A percentile compares a stretch with the other conserved stretches of the same genome.
phyloP scores from a whole-genome alignment of 2,113 vertebrate species.

The Thryonomys swinderianus region DNA sequence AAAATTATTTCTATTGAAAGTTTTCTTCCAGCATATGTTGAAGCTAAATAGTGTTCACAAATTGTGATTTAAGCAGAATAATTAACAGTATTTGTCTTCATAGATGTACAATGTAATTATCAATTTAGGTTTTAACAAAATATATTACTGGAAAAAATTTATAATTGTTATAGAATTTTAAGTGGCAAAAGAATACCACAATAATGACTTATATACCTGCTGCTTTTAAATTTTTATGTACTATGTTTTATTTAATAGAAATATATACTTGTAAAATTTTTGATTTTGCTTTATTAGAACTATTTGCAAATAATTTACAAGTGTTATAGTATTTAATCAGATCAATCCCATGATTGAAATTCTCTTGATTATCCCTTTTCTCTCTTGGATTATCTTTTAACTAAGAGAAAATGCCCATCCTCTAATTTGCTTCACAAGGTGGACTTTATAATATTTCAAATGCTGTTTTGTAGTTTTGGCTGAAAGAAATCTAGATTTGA shows the following conservation, averaged over 20 bases:
- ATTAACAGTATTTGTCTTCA: background rate
- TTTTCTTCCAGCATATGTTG: background rate
- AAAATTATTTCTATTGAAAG: background rate
- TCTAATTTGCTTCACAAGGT: background rate
- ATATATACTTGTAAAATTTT: background rate
- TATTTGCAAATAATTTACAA: background rate
- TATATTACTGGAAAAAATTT: background rate
- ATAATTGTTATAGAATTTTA: background rate
- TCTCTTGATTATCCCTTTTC: background rate
- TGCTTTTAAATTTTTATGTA: background rate
- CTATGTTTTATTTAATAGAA: background rate
- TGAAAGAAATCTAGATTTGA: background rate
- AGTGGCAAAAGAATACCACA: background rate
- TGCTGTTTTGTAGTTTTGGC: background rate
- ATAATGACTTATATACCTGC: background rate
- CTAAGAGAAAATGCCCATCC: background rate
- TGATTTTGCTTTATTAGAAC: background rate
- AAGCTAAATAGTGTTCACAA: background rate
- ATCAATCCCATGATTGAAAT: background rate
- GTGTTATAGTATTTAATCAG: background rate
- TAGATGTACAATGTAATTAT: background rate
- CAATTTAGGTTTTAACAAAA: background rate
- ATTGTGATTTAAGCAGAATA: background rate
- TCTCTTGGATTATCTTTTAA: background rate
- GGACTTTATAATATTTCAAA: background rate